Conservation (phyloP, 2,113 vertebrate species). For the Tetraodon nigroviridis region DNA sequence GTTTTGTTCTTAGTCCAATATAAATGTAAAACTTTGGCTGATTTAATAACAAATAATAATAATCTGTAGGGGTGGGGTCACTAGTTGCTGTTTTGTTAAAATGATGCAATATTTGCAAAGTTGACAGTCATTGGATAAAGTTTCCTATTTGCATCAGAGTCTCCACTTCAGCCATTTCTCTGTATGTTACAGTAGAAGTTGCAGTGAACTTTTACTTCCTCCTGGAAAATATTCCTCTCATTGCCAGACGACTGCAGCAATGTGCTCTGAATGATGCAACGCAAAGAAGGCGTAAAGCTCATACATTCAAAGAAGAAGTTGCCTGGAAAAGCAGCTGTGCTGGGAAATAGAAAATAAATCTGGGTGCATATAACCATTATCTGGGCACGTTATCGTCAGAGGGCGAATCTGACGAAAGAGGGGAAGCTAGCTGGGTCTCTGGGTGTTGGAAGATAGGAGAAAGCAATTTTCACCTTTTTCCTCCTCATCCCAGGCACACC, state of each 20-base stretch:
- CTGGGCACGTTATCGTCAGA: slow-evolving; percentile 63
- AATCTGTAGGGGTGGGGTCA: too few species aligned
- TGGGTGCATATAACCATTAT: slow-evolving; percentile 70
- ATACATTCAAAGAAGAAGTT: slow-evolving; percentile 50
- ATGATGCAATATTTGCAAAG: slow-evolving; percentile 1
- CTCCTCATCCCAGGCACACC: slow-evolving; percentile 44
- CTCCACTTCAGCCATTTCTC: slow-evolving; percentile 18
- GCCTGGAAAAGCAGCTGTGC: slow-evolving; percentile 57
- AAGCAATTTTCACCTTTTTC: slow-evolving; percentile 72
- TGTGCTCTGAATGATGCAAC: slow-evolving; percentile 45
- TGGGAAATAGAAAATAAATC: slow-evolving; percentile 71
- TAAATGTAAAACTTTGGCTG: too few species aligned
- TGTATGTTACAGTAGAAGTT: slow-evolving; percentile 27
- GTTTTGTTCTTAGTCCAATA: too few species aligned
- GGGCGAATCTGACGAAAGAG: slow-evolving; percentile 48
- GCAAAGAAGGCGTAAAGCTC: slow-evolving; percentile 54
- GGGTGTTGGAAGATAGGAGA: slow-evolving; percentile 67
- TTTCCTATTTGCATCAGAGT: slow-evolving; percentile 14
- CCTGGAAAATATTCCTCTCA: slow-evolving; percentile 25
- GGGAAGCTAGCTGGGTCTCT: slow-evolving; percentile 51
- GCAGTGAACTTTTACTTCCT: slow-evolving; percentile 24
- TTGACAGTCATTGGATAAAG: slow-evolving; percentile 11
- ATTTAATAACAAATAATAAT: too few species aligned
- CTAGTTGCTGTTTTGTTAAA: too few species aligned
- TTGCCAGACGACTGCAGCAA: not conserved